These are phyloP conservation scores for Gymnarchus niloticus DNA, from an alignment of 2,113 vertebrate genomes.

Conservation along the genomic window DNA sequence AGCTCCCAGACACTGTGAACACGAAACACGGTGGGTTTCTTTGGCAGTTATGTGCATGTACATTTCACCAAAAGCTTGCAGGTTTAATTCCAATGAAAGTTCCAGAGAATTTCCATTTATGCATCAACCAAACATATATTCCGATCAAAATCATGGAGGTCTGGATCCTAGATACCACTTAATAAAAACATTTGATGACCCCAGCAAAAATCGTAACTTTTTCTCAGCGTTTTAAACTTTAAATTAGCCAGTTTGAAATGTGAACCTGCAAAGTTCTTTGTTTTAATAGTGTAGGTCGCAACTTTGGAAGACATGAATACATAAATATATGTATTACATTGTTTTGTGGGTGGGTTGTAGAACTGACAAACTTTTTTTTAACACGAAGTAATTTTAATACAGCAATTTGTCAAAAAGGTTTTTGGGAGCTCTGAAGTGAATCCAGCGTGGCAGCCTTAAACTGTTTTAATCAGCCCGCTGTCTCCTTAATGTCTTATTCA, in stretches of 20 bases:
- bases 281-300: neutral
- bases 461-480: neutral
- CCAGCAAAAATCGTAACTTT: neutral
- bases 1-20: neutral
- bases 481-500: conserved; percentile 46
- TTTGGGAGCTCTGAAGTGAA: conserved; percentile 21
- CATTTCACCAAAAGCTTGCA: neutral
- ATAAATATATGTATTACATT: neutral
- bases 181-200: neutral
- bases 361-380: conserved; percentile 30
- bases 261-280: neutral
- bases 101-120: neutral
- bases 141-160: neutral
- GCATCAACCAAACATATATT: neutral
- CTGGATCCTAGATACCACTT: neutral
- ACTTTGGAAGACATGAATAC: neutral
- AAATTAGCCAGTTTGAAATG: neutral
- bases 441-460: conserved; percentile 6
- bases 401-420: conserved; percentile 33
- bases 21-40: neutral
- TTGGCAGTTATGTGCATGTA: neutral
- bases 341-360: neutral
- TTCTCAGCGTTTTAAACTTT: neutral
- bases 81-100: too few relatives aligned
- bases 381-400: conserved; percentile 32